Conservation (phyloP, 2,888 invertebrate genomes). For the Hydrotaea cyrtoneurina region DNA sequence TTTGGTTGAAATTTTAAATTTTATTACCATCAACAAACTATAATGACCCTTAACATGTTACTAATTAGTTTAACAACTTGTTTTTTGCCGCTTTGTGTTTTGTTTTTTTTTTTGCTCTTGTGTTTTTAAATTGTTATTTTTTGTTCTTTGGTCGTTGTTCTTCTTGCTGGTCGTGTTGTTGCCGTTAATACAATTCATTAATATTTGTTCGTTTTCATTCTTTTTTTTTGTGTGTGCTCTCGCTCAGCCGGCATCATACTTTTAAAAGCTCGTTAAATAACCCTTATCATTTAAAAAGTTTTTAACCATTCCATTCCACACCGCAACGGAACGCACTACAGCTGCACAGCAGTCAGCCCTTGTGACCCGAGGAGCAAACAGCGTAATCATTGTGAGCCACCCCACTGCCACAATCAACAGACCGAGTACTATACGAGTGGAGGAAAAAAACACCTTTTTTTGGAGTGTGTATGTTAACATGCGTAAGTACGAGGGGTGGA, state of each 20-base stretch:
- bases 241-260: slow-evolving; percentile 33
- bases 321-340: too few species aligned
- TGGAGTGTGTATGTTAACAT: background rate
- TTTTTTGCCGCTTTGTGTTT: slow-evolving; percentile 6
- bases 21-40: background rate
- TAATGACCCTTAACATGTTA: slow-evolving; percentile 49
- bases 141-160: background rate
- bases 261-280: slow-evolving; percentile 28
- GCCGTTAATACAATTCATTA: slow-evolving; percentile 30
- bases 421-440: background rate
- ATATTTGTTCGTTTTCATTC: background rate
- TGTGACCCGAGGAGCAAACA: slow-evolving; percentile 5
- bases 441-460: background rate
- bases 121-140: background rate
- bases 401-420: slow-evolving; percentile 15
- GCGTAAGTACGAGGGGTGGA: background rate
- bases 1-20: background rate
- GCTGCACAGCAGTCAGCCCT: background rate
- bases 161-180: background rate
- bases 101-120: slow-evolving; percentile 2
- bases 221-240: background rate
- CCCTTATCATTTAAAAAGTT: slow-evolving; percentile 44
- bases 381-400: slow-evolving; percentile 20
- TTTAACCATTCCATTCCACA: background rate
- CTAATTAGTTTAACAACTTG: slow-evolving; percentile 54